A percentile compares a stretch with the other conserved stretches of the same genome.
Conservation (phyloP, 2,888 invertebrate species). For the Lasioglossum pauxillum region DNA sequence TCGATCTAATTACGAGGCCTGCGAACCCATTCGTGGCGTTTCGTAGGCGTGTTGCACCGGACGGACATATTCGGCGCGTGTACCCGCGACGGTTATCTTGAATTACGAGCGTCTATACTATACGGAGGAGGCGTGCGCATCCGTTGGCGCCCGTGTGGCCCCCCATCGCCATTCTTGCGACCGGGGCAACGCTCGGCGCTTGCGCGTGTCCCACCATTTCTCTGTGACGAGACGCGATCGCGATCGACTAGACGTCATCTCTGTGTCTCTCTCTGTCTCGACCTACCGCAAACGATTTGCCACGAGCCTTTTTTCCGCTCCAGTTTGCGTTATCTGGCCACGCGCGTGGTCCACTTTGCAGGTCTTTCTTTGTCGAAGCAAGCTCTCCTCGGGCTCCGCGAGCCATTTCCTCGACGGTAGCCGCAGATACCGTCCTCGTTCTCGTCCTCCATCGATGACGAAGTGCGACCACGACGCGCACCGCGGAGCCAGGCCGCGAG, state of each 20-base stretch:
- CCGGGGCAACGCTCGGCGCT: slow-evolving; percentile 52
- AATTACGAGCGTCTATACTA: slow-evolving; percentile 37
- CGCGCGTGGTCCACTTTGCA: slow-evolving; percentile 39
- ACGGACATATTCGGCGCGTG: not conserved
- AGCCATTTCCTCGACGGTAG: slow-evolving; percentile 34
- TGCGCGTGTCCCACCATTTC: slow-evolving; percentile 33
- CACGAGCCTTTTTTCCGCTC: slow-evolving; percentile 38
- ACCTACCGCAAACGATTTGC: slow-evolving; percentile 53
- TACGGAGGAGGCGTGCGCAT: slow-evolving; percentile 25
- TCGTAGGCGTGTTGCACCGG: not conserved
- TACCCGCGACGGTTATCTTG: slow-evolving; percentile 17
- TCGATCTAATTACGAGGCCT: slow-evolving; percentile 37
- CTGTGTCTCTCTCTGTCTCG: slow-evolving; percentile 15
- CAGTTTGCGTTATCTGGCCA: slow-evolving; percentile 21
- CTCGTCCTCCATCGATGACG: not conserved
- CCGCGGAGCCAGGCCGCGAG: slow-evolving; percentile 78
- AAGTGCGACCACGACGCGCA: slow-evolving; percentile 27
- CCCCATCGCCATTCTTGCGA: slow-evolving; percentile 30
- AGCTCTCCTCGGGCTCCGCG: not conserved
- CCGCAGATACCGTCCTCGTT: not conserved
- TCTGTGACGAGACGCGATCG: slow-evolving; percentile 26
- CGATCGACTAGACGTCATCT: slow-evolving; percentile 55
- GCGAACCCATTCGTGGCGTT: slow-evolving; percentile 6
- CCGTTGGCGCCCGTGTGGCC: not conserved
- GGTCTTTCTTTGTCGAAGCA: not conserved